These are phyloP conservation scores for Notarius quadriscutis DNA, from an alignment of 2,113 vertebrate genomes.

Conservation along the genomic window DNA sequence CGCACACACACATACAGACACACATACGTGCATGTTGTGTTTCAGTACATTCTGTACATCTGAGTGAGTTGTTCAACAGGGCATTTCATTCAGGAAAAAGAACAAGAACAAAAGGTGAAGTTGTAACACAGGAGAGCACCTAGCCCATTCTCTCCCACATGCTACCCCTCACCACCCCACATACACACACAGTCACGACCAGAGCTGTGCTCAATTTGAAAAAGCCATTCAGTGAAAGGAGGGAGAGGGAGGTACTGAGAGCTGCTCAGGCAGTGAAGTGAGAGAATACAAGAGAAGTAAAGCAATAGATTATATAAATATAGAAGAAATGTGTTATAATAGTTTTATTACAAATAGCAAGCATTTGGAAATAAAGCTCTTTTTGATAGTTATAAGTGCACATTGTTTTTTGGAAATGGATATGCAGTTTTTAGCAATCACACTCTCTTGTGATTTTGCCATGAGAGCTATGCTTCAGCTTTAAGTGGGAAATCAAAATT, in stretches of 20 bases:
- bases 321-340: background rate
- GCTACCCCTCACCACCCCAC: background rate
- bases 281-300: background rate
- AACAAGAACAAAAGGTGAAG: conserved; percentile 39
- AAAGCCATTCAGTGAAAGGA: conserved; percentile 29
- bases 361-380: background rate
- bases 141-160: conserved; percentile 15
- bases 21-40: background rate
- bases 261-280: background rate
- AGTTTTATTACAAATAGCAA: background rate
- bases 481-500: background rate
- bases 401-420: background rate
- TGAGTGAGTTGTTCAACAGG: conserved; percentile 35
- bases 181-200: conserved; percentile 38
- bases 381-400: background rate
- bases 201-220: conserved; percentile 23
- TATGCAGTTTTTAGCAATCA: background rate
- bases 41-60: conserved; percentile 43
- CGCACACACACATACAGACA: conserved; percentile 20
- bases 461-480: too few relatives aligned
- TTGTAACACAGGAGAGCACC: conserved; percentile 23
- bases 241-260: background rate
- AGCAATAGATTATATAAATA: background rate
- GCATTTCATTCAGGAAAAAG: conserved; percentile 44
- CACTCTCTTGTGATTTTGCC: background rate